phyloP scores from a whole-genome alignment of 1,140 invertebrate genomes.

The Galendromus occidentalis region DNA sequence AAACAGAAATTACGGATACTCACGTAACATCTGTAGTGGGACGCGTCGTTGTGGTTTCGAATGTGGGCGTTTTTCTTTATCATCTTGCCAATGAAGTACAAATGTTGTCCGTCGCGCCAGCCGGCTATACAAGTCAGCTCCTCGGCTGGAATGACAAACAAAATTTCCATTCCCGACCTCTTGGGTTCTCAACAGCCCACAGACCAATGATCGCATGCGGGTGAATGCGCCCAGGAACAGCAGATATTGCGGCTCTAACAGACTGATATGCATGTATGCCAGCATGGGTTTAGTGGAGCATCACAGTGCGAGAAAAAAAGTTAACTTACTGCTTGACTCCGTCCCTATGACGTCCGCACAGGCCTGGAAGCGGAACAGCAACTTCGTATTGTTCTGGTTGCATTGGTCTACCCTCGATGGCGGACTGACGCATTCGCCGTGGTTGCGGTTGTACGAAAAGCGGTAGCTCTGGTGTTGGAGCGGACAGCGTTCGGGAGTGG shows the following conservation, averaged over 20 bases:
- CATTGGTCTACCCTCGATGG: constrained; percentile 57
- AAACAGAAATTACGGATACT: constrained; percentile 16
- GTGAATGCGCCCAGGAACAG: no score
- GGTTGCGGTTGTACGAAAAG: constrained; percentile 55
- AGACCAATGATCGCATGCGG: no score
- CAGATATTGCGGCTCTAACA: no score
- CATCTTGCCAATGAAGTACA: constrained; percentile 56
- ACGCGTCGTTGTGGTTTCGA: constrained; percentile 64
- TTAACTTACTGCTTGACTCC: constrained; percentile 29
- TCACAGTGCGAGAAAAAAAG: background rate
- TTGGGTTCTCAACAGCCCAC: no score
- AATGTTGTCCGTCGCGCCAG: constrained; percentile 67
- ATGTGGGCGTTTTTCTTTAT: constrained; percentile 43
- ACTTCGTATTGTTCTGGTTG: constrained; percentile 46
- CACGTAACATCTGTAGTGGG: constrained; percentile 72
- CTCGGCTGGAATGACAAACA: constrained; percentile 41
- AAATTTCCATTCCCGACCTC: background rate
- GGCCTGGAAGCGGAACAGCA: constrained; percentile 70
- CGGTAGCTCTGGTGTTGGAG: constrained; percentile 38
- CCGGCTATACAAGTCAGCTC: constrained; percentile 60
- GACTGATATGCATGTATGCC: no score
- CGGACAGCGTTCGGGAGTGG: constrained; percentile 23
- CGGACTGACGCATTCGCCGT: constrained; percentile 48
- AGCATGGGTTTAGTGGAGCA: no score
- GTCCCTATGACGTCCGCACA: constrained; percentile 66